Percentiles rank a stretch among this genome's conserved stretches.
These are phyloP conservation scores for Alosa sapidissima DNA, from an alignment of 2,797 vertebrate genomes.

Conservation along the genomic window DNA sequence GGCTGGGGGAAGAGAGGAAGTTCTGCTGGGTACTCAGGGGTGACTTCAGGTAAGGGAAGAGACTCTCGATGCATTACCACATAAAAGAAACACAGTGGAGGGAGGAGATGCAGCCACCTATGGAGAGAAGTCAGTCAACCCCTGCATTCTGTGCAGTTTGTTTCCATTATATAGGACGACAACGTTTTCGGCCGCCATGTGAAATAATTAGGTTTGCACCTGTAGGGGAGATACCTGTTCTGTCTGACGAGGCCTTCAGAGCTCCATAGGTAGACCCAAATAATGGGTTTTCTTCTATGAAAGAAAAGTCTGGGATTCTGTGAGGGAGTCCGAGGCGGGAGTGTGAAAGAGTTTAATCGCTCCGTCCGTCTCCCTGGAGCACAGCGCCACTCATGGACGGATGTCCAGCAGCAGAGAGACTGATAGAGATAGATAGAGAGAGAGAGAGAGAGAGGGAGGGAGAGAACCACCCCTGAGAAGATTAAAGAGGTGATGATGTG, in stretches of 20 bases:
- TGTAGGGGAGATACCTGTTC: neutral
- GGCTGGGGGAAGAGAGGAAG: neutral
- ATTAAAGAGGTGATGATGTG: neutral
- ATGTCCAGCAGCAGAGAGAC: neutral
- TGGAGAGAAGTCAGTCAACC: neutral
- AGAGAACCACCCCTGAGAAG: neutral
- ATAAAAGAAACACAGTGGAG: conserved; percentile 37
- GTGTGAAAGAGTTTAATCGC: neutral
- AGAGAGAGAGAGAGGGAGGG: neutral
- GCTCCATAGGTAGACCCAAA: too few relatives aligned
- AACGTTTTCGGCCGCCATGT: neutral
- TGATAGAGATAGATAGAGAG: neutral
- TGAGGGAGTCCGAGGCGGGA: neutral
- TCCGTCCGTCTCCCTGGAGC: neutral
- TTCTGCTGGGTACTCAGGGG: conserved; percentile 13
- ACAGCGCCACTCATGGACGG: neutral
- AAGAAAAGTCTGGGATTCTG: neutral
- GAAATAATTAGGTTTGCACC: neutral
- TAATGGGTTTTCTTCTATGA: too few relatives aligned
- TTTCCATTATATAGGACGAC: neutral
- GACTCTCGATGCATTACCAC: conserved; percentile 27
- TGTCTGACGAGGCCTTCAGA: neutral
- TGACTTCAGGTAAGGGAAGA: conserved; percentile 48
- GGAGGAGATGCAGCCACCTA: conserved; percentile 21
- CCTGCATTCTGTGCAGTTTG: neutral